Conservation (phyloP, 2,113 vertebrate species). For the Pan paniscus region DNA sequence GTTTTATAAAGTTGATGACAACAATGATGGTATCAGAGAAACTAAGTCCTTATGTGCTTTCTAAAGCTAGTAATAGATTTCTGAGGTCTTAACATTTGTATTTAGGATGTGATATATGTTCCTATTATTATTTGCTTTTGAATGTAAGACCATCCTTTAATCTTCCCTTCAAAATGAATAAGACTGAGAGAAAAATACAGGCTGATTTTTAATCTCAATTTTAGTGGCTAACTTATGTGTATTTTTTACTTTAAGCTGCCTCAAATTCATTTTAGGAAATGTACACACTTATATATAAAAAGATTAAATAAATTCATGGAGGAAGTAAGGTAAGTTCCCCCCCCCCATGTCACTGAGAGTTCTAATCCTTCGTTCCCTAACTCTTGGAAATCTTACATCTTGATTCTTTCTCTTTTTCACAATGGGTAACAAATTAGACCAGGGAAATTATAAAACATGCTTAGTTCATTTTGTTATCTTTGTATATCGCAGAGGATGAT, state of each 20-base stretch:
- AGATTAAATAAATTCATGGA: not conserved
- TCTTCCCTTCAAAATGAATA: not conserved
- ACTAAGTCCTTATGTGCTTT: not conserved
- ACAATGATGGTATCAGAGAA: not conserved
- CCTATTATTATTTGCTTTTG: not conserved
- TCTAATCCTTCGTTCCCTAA: not conserved
- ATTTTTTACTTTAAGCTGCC: not conserved
- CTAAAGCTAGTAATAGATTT: not conserved
- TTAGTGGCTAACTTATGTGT: not conserved
- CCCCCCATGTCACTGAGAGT: not conserved
- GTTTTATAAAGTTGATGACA: conserved; percentile 2
- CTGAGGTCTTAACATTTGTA: not conserved
- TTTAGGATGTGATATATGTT: not conserved
- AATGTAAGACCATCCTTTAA: not conserved
- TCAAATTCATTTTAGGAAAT: conserved; percentile 37
- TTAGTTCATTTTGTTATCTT: not conserved
- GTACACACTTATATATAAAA: not conserved
- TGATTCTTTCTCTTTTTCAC: not conserved
- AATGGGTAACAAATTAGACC: conserved; percentile 9
- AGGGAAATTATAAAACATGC: not conserved
- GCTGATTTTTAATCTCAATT: not conserved
- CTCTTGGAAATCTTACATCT: not conserved
- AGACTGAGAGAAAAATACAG: not conserved
- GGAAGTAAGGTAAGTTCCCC: not conserved
- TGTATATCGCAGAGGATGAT: not conserved